Evolutionary conservation across 2,113 vertebrate species (phyloP).

Genomic region (Diglossa brunneiventris): DNA sequence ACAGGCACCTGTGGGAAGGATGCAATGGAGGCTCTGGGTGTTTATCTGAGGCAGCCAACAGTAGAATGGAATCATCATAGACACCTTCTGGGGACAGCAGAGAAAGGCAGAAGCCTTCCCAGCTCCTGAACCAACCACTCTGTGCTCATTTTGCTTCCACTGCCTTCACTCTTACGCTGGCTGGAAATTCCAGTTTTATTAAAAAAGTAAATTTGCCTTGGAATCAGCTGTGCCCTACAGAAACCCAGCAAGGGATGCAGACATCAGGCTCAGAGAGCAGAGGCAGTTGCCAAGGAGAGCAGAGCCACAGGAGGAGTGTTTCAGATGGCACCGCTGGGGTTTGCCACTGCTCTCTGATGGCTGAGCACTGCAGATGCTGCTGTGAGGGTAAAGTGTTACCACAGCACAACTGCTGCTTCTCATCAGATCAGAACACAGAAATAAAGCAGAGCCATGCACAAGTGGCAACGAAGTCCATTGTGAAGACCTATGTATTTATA

Average conservation of each 20-base stretch:
- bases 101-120: background rate
- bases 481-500: background rate
- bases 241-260: background rate
- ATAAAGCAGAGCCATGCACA: background rate
- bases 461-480: background rate
- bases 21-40: accelerated
- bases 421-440: background rate
- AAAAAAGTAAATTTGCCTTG: constrained; percentile 12
- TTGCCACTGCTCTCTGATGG: background rate
- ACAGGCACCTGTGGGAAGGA: background rate
- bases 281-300: background rate
- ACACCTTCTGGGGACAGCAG: background rate
- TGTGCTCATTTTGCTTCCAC: background rate
- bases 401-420: background rate
- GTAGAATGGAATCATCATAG: background rate
- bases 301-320: background rate
- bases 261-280: background rate
- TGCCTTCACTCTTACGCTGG: background rate
- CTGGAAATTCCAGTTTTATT: background rate
- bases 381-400: background rate
- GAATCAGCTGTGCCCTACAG: background rate
- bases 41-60: background rate
- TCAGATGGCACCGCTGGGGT: background rate
- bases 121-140: background rate
- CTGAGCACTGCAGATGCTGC: background rate